Percentiles rank a stretch among this genome's conserved stretches.
These are phyloP conservation scores for Sternotherus odoratus DNA, from an alignment of 2,797 vertebrate genomes.

Conservation along the genomic window DNA sequence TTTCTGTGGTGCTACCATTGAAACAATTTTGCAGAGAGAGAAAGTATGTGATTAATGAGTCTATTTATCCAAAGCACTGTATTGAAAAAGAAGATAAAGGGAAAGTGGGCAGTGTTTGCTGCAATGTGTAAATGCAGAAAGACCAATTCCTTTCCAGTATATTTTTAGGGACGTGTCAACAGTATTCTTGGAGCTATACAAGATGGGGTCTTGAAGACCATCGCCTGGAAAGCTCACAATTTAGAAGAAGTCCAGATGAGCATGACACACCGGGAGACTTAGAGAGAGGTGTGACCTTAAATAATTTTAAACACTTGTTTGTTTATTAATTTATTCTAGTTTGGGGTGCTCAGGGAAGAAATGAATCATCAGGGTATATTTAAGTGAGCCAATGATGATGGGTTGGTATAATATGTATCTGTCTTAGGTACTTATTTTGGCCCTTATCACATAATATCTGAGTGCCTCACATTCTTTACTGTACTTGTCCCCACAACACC, in stretches of 20 bases:
- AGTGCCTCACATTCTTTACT: neutral
- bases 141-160: neutral
- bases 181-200: neutral
- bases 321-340: neutral
- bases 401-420: neutral
- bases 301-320: neutral
- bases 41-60: neutral
- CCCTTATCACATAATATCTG: neutral
- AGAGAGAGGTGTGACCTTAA: neutral
- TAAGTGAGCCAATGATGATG: neutral
- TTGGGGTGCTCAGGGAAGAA: neutral
- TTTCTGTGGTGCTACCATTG: neutral
- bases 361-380: neutral
- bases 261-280: fast-evolving
- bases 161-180: neutral
- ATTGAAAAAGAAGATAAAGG: neutral
- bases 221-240: neutral
- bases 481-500: neutral
- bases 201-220: neutral
- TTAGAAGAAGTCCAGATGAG: neutral
- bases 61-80: neutral
- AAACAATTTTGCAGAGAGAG: neutral
- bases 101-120: neutral
- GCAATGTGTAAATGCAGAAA: neutral
- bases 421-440: neutral